Evolutionary conservation across 2,888 invertebrate genomes (phyloP), one percentile per base, ranked within the genome.

Genomic region (Lasioglossum calceatum): DNA sequence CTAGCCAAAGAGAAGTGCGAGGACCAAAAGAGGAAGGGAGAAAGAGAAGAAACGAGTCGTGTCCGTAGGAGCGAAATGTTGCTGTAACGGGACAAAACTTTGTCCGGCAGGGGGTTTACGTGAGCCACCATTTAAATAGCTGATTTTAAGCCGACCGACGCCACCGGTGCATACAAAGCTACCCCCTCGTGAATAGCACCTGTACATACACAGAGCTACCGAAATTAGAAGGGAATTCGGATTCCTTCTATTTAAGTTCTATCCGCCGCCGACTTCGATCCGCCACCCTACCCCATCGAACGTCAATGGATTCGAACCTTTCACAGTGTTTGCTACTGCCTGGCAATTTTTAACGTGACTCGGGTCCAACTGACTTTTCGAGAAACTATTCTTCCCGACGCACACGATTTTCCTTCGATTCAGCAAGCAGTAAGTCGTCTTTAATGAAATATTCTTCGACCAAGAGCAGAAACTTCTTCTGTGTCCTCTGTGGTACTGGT

Each of bases 61-160:
- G 36, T 36, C 8, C 36, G 64, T 64, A 32, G 32, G 19, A 44
- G 70, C 23, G 19, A 74, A 75, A 64, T 54, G 47, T 27, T 12
- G 39, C 39, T 12, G 64, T 74, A 47, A 67, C 73, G 77, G 88
- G 92, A 92, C 92, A 90, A 92, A 92, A 93, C 91, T 93, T 94
- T 80, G 84, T 67, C 92, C 71, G 86, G 81, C 67, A 8, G 44
- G 79, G 74, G 74, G 61, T 84, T 87, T 92, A 94, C 93, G 94
- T 93, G 94, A 93, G 93, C 85, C 81, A 92, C 90, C 93, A 92
- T 92, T 93, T 92, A 94, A 94, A 94, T 92, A 93, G 92, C 92
- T 91, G 92, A 92, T 94, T 94, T 92, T 90, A 90, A 87, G 90
- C 92, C 86, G 85, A 84, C 89, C 86, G 80, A 86, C 90, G 87